These are phyloP conservation scores for Numenius phaeopus DNA, from an alignment of 2,797 vertebrate species.

Conservation along the genomic window DNA sequence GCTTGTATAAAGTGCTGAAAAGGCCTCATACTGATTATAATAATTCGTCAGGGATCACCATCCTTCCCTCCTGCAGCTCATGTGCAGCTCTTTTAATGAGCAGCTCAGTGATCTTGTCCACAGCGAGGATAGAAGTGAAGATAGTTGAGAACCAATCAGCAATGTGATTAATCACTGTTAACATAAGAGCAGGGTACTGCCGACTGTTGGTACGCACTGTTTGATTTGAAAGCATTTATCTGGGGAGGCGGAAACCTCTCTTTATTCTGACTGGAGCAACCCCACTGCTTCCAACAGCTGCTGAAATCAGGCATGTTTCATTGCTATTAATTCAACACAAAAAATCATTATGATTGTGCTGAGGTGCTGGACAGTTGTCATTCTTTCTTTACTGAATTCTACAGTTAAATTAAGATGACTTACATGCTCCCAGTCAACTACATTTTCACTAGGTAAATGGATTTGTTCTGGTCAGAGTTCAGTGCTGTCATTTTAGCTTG, in stretches of 20 bases:
- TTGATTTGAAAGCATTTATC: constrained; percentile 56
- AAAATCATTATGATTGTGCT: constrained; percentile 62
- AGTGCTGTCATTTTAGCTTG: constrained; percentile 26
- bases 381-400: constrained; percentile 48
- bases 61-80: constrained; percentile 5
- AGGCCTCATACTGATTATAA: constrained; percentile 12
- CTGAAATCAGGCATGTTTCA: constrained; percentile 71
- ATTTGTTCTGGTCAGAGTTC: constrained; percentile 35
- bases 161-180: constrained; percentile 71
- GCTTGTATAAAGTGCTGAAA: constrained; percentile 27
- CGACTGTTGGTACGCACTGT: constrained; percentile 15
- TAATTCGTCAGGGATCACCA: constrained; percentile 17
- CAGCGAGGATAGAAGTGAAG: neutral
- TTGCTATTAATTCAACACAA: constrained; percentile 74
- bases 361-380: constrained; percentile 35
- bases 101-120: constrained; percentile 4
- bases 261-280: constrained; percentile 38
- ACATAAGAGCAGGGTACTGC: constrained; percentile 31
- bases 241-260: constrained; percentile 18
- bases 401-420: constrained; percentile 55
- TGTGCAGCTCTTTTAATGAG: constrained; percentile 31
- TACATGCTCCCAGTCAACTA: constrained; percentile 10
- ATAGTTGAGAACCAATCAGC: constrained; percentile 49
- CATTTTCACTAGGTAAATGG: constrained; percentile 52
- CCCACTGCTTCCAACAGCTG: constrained; percentile 72